These are phyloP conservation scores for Entomyzon cyanotis DNA, from an alignment of 2,113 vertebrate genomes.

Conservation along the genomic window DNA sequence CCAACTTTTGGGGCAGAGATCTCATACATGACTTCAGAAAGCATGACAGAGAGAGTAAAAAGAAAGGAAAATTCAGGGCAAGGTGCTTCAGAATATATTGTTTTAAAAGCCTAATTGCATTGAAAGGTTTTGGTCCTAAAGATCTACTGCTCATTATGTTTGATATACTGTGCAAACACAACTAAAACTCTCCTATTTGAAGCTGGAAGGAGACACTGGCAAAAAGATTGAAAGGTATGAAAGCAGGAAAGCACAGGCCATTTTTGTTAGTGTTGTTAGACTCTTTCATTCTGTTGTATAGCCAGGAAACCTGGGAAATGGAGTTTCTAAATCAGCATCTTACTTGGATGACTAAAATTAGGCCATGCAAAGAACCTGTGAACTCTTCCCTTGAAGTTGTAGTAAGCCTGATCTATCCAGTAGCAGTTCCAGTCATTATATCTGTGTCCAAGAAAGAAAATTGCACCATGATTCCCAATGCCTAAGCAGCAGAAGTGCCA, in stretches of 20 bases:
- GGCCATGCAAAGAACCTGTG: background rate
- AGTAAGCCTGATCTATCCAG: background rate
- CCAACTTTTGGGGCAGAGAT: background rate
- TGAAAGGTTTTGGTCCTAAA: background rate
- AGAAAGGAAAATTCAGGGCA: background rate
- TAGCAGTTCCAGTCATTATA: background rate
- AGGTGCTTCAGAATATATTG: background rate
- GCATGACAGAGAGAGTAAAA: background rate
- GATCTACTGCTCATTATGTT: background rate
- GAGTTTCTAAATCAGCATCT: background rate
- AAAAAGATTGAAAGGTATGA: background rate
- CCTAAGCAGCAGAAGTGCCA: background rate
- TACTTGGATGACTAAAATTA: background rate
- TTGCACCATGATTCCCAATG: rapidly evolving
- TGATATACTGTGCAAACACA: background rate
- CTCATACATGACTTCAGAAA: background rate
- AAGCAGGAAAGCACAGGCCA: background rate
- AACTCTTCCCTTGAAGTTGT: background rate
- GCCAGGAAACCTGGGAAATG: background rate
- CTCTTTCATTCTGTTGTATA: background rate
- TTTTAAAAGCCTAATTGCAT: background rate
- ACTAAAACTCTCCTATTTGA: background rate
- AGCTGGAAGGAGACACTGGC: background rate
- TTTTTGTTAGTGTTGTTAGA: background rate
- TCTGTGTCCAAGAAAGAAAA: background rate